These are phyloP conservation scores for Campoletis raptor DNA, from an alignment of 2,888 invertebrate genomes.

Conservation along the genomic window DNA sequence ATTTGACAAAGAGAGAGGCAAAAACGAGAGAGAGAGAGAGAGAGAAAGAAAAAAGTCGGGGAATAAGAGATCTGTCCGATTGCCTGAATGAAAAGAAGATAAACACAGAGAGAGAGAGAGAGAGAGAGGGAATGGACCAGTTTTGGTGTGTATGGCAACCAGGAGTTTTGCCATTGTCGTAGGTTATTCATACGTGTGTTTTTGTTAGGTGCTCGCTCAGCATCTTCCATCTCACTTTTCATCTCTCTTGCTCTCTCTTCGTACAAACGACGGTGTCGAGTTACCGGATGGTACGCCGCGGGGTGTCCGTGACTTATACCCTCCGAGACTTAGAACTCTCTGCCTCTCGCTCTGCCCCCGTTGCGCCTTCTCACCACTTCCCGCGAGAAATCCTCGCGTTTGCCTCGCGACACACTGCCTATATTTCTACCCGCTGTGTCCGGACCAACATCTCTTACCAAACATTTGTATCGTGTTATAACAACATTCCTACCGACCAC, in stretches of 20 bases:
- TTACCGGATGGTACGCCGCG: constrained; percentile 85
- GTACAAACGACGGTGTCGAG: constrained; percentile 85
- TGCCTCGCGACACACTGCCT: constrained; percentile 41
- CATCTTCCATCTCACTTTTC: constrained; percentile 46
- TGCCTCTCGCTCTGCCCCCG: constrained; percentile 72
- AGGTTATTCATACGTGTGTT: constrained; percentile 84
- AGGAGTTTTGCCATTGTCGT: constrained; percentile 82
- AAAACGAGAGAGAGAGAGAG: constrained; percentile 3
- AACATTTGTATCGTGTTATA: constrained; percentile 80
- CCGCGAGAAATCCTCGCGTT: constrained; percentile 51
- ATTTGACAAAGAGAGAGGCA: not conserved
- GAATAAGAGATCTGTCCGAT: constrained; percentile 79
- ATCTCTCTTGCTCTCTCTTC: constrained; percentile 67
- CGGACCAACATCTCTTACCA: constrained; percentile 82
- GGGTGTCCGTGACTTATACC: constrained; percentile 84
- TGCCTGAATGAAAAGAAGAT: constrained; percentile 69
- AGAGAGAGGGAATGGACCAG: constrained; percentile 70
- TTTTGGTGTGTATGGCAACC: constrained; percentile 74
- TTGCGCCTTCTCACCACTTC: constrained; percentile 52
- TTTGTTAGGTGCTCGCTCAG: constrained; percentile 77
- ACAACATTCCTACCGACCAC: not conserved
- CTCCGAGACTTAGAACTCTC: constrained; percentile 72
- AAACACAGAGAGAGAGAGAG: constrained; percentile 40
- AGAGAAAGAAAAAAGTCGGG: not conserved
- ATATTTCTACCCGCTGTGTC: constrained; percentile 66